phyloP scores from a whole-genome alignment of 2,888 invertebrate genomes.

The Eulithis prunata region DNA sequence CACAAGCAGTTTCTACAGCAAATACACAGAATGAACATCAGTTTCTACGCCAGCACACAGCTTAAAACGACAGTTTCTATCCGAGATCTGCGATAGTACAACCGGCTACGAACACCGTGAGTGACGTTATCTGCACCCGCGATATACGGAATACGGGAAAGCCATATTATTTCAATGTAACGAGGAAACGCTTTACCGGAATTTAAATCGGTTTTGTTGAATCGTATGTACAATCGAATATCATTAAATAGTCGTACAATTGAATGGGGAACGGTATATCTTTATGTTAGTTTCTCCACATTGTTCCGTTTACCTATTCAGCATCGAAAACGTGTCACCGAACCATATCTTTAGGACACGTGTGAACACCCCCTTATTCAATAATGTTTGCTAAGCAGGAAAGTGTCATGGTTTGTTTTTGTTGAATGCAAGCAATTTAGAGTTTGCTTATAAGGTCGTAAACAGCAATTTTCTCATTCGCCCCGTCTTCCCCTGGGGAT shows the following conservation, averaged over 20 bases:
- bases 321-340: too few species aligned
- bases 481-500: slow-evolving; percentile 45
- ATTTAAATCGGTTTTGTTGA: slow-evolving; percentile 35
- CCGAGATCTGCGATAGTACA: slow-evolving; percentile 30
- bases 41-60: slow-evolving; percentile 16
- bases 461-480: slow-evolving; percentile 47
- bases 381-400: slow-evolving; percentile 1
- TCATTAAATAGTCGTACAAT: slow-evolving; percentile 17
- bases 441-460: slow-evolving; percentile 37
- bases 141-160: slow-evolving; percentile 43
- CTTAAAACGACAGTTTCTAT: slow-evolving; percentile 13
- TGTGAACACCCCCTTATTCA: neutral
- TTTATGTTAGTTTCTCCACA: too few species aligned
- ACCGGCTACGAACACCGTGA: slow-evolving; percentile 36
- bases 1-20: slow-evolving; percentile 19
- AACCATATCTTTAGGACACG: too few species aligned
- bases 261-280: slow-evolving; percentile 13
- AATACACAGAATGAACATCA: slow-evolving; percentile 10
- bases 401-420: slow-evolving; percentile 7
- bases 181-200: slow-evolving; percentile 39
- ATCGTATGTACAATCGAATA: slow-evolving; percentile 20
- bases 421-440: slow-evolving; percentile 22
- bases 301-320: too few species aligned
- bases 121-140: slow-evolving; percentile 40
- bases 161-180: slow-evolving; percentile 43